Conservation (phyloP, 1,140 invertebrate genomes). For the Ruditapes philippinarum region DNA sequence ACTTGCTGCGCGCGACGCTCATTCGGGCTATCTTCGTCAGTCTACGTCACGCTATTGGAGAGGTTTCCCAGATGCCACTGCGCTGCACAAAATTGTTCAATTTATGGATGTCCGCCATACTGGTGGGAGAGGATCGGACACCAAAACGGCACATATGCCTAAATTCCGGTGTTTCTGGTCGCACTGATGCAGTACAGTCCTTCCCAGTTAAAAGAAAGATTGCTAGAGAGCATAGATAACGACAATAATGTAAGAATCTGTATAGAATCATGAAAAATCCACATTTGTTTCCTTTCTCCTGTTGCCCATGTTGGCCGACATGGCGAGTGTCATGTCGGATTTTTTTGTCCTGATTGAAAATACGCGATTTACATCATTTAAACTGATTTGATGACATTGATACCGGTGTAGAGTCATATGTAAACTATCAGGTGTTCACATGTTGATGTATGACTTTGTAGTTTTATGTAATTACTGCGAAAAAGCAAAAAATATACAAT, state of each 20-base stretch:
- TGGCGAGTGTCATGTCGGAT: constrained; percentile 50
- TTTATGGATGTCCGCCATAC: constrained; percentile 86
- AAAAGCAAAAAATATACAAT: too few species aligned
- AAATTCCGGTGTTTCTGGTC: constrained; percentile 82
- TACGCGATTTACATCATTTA: neutral
- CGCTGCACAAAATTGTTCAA: constrained; percentile 83
- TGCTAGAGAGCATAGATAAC: constrained; percentile 89
- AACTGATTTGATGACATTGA: too few species aligned
- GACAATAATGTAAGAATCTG: constrained; percentile 89
- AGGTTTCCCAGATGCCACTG: constrained; percentile 86
- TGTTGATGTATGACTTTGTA: too few species aligned
- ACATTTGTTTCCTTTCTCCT: neutral
- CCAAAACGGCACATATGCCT: constrained; percentile 83
- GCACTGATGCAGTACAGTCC: constrained; percentile 89
- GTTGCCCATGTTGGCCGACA: constrained; percentile 48
- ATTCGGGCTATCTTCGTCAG: constrained; percentile 75
- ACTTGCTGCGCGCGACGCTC: constrained; percentile 56
- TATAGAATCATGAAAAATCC: constrained; percentile 9
- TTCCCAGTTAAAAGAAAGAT: constrained; percentile 89
- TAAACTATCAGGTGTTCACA: too few species aligned
- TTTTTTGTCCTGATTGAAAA: neutral
- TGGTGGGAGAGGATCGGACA: constrained; percentile 84
- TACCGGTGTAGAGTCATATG: too few species aligned
- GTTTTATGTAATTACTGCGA: too few species aligned
- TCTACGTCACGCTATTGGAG: constrained; percentile 85